Percentiles rank a stretch among this genome's conserved stretches.
Evolutionary conservation across 2,797 vertebrate genomes (phyloP).

Genomic region (Acrossocheilus fasciatus): DNA sequence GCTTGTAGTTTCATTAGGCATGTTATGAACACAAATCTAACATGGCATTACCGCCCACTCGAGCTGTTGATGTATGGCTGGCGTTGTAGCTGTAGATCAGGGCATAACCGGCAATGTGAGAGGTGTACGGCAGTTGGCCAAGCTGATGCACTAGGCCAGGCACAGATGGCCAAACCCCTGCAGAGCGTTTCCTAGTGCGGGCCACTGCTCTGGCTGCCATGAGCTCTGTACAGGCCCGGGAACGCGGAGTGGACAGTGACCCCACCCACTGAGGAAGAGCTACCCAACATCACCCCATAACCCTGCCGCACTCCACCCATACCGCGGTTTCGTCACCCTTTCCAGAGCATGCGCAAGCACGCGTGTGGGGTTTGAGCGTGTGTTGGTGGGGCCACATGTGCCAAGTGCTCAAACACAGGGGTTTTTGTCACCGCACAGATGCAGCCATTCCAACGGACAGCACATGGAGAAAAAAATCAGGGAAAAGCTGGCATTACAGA

Average conservation of each 20-base stretch:
- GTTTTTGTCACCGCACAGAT: constrained; percentile 51
- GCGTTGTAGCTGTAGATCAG: constrained; percentile 22
- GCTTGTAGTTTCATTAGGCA: constrained; percentile 4
- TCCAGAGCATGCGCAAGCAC: constrained; percentile 7
- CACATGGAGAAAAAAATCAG: constrained; percentile 5
- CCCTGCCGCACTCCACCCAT: constrained; percentile 53
- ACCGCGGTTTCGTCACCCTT: constrained; percentile 20
- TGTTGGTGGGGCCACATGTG: constrained; percentile 41
- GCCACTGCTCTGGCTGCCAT: constrained; percentile 24
- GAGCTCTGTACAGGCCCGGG: constrained; percentile 32
- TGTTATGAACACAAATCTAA: background rate
- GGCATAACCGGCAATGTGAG: constrained; percentile 30
- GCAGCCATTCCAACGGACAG: constrained; percentile 47
- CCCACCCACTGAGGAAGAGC: constrained; percentile 54
- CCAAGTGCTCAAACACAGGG: constrained; percentile 53
- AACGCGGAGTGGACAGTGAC: constrained; percentile 55
- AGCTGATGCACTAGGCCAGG: constrained; percentile 21
- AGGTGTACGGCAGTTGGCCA: constrained; percentile 43
- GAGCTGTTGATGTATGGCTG: constrained; percentile 12
- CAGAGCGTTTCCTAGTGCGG: constrained; percentile 46
- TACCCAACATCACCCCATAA: constrained; percentile 34
- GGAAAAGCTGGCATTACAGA: constrained; percentile 40
- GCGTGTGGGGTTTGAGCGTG: constrained; percentile 39
- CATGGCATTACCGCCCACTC: constrained; percentile 5
- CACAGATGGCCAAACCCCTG: constrained; percentile 53